Percentiles rank a stretch among this genome's conserved stretches.
Conservation (phyloP, 2,797 vertebrate genomes). For the Trachops cirrhosus region DNA sequence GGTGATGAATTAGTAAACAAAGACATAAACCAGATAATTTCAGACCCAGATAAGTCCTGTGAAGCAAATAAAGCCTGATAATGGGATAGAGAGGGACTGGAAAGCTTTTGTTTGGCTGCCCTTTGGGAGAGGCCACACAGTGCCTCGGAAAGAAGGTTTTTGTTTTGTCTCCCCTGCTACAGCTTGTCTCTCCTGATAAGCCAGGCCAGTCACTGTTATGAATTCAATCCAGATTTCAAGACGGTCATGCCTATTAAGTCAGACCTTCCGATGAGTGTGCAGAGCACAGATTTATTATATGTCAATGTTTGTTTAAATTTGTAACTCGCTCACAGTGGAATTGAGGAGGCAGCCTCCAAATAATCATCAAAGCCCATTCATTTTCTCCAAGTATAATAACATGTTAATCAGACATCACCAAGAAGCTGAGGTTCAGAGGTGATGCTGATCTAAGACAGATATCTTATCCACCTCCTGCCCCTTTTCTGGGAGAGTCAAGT, state of each 20-base stretch:
- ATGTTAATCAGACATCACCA: constrained; percentile 56
- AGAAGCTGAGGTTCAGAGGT: constrained; percentile 36
- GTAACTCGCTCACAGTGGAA: constrained; percentile 55
- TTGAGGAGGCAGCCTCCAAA: constrained; percentile 49
- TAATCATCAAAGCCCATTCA: constrained; percentile 69
- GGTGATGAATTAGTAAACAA: neutral
- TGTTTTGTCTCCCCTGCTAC: neutral
- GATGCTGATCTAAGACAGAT: neutral
- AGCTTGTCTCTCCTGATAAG: neutral
- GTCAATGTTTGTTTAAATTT: constrained; percentile 70
- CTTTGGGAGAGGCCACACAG: fast-evolving
- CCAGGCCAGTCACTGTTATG: neutral
- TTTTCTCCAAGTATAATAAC: constrained; percentile 42
- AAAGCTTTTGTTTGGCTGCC: neutral
- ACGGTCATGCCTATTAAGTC: constrained; percentile 40
- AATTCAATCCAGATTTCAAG: constrained; percentile 28
- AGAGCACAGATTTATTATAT: constrained; percentile 34
- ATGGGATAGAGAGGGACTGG: neutral
- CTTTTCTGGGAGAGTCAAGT: constrained; percentile 21
- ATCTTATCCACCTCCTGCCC: neutral
- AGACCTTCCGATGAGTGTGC: neutral
- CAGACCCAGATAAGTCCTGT: neutral
- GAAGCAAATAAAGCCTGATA: neutral
- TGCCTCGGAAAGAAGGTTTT: neutral
- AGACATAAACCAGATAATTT: neutral